Percentiles rank a stretch among this genome's conserved stretches.
phyloP scores from a whole-genome alignment of 2,888 invertebrate species.

The Lasioglossum vierecki region DNA sequence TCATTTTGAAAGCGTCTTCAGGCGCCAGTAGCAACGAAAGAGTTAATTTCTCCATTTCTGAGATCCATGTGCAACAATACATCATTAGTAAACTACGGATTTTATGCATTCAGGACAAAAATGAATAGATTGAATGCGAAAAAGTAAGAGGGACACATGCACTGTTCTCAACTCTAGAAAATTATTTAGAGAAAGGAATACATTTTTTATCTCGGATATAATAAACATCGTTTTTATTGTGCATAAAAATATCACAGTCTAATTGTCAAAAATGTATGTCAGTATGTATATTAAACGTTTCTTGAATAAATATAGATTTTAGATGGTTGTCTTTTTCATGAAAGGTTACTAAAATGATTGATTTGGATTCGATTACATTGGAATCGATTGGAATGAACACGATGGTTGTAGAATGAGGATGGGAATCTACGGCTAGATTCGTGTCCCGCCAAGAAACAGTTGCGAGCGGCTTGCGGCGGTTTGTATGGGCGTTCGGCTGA shows the following conservation, averaged over 20 bases:
- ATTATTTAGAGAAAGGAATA: not conserved
- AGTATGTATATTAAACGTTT: not conserved
- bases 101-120: not conserved
- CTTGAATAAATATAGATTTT: not conserved
- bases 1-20: not conserved
- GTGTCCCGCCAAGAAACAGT: conserved; percentile 16
- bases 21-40: not conserved
- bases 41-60: not conserved
- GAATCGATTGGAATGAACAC: not conserved
- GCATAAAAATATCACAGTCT: not conserved
- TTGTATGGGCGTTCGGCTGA: conserved; percentile 22
- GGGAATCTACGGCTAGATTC: conserved; percentile 12
- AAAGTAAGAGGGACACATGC: not conserved
- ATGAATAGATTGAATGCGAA: not conserved
- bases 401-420: not conserved
- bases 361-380: not conserved
- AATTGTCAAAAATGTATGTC: not conserved
- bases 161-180: not conserved
- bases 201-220: not conserved
- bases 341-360: not conserved
- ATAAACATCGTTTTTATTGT: not conserved
- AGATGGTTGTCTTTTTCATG: not conserved
- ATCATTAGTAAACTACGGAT: not conserved
- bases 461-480: conserved; percentile 8
- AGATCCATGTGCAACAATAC: not conserved